Evolutionary conservation across 2,888 invertebrate species (phyloP).

Genomic region (Amblyjoppa proteus): DNA sequence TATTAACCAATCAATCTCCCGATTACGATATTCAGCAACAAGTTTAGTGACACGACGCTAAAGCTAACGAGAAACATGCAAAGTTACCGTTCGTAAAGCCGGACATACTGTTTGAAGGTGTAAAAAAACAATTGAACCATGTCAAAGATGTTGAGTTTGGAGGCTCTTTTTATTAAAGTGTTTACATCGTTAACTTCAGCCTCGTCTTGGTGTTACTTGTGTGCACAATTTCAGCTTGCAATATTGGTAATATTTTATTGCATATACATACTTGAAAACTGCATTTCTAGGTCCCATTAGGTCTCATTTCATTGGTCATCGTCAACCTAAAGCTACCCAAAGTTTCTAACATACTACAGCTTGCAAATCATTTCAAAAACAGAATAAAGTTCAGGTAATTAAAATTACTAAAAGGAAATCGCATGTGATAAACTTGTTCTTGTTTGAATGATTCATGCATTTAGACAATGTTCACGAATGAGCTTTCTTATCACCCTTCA

Average conservation of each 20-base stretch:
- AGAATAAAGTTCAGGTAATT: background rate
- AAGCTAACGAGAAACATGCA: background rate
- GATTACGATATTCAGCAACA: background rate
- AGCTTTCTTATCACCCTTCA: background rate
- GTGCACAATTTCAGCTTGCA: slow-evolving; percentile 73
- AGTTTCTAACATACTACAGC: background rate
- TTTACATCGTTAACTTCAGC: background rate
- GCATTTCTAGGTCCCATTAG: slow-evolving; percentile 67
- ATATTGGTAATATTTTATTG: slow-evolving; percentile 72
- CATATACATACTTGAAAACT: slow-evolving; percentile 75
- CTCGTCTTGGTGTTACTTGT: slow-evolving; percentile 56
- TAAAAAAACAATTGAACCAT: background rate
- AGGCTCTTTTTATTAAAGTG: background rate
- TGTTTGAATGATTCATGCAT: background rate
- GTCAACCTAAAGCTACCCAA: slow-evolving; percentile 70
- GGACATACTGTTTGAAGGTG: background rate
- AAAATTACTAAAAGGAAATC: background rate
- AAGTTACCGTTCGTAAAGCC: background rate
- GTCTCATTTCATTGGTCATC: slow-evolving; percentile 51
- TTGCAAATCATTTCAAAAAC: background rate
- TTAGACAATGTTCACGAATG: background rate
- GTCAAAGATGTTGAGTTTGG: background rate
- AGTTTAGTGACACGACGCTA: background rate
- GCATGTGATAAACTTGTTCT: background rate
- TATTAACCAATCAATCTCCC: background rate